Base-by-base conservation (phyloP, 2,888 invertebrate genomes). In the Galeopsomyia nigrocyanea region DNA sequence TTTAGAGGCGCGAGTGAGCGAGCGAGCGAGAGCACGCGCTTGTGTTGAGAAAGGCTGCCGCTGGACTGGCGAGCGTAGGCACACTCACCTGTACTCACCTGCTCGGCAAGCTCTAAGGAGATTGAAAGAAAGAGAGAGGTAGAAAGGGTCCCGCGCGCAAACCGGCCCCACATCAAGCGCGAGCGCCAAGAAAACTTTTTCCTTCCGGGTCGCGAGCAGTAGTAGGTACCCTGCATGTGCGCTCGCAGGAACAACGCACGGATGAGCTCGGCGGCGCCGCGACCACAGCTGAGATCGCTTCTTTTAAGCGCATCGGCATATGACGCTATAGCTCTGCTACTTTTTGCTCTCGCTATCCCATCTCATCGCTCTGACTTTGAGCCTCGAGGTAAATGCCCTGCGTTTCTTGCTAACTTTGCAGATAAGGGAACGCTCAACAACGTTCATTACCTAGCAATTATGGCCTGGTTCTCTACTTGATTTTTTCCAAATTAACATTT, bases 201-300 rank as follows among this genome's bases (percentile, higher is more conserved):
- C 68, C 68, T 68, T 68, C 68, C 68, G 68, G 68, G 62, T 68
- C 68, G 68, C 53, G 68, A n/a, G 26, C 13, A 51, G n/a, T 10
- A 19, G 19, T 53, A 10, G n/a, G n/a, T n/a, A n/a, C n/a, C 17
- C 17, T 5, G 26, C 10, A 51, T 17, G 17, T 17, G 13, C 19
- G 53, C 53, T n/a, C 53, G 19, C 1, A 57, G 26, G 58, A 58
- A 58, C 31, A 67, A 51, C 58, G 67, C 67, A 50, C 31, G 21
- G 58, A 19, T 58, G 58, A 58, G 31, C 65, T 39, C 26, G 26
- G 26, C 26, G 10, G 13, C 13, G 13, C 10, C 10, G 39, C 39
- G 7, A 39, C 39, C 39, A 39, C 39, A 10, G 21, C 17, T 5
- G 49, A 26, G 56, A 66, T 64, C 39, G 13, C 31, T n/a, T 64